These are phyloP conservation scores for Vanacampus margaritifer DNA, from an alignment of 2,113 vertebrate species.

Conservation along the genomic window DNA sequence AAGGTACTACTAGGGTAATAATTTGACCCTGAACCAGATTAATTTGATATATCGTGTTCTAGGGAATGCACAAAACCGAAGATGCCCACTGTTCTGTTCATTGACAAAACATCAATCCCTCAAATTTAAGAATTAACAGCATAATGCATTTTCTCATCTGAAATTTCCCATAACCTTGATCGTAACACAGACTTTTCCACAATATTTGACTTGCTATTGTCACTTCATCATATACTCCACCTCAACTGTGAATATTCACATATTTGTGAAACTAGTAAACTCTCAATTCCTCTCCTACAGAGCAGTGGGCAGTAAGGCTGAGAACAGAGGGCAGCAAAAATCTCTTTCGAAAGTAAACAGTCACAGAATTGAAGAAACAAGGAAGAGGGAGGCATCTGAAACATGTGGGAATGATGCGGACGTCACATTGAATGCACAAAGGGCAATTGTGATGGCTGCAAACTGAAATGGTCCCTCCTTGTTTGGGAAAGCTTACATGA, in stretches of 20 bases:
- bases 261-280: slow-evolving; percentile 49
- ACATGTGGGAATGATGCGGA: slow-evolving; percentile 94
- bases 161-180: background rate
- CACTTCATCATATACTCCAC: background rate
- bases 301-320: slow-evolving; percentile 73
- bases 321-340: slow-evolving; percentile 70
- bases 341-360: slow-evolving; percentile 91
- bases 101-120: no score
- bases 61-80: no score
- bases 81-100: no score
- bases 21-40: no score
- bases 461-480: slow-evolving; percentile 68
- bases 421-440: slow-evolving; percentile 76
- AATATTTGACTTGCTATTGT: no score
- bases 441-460: slow-evolving; percentile 72
- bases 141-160: background rate
- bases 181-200: background rate
- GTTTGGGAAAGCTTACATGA: slow-evolving; percentile 61
- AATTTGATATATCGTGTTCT: no score
- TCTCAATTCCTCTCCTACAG: slow-evolving; percentile 74
- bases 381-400: slow-evolving; percentile 88
- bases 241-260: background rate
- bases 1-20: background rate
- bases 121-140: no score
- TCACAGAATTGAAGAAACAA: slow-evolving; percentile 96